Conservation (phyloP, 2,113 vertebrate species). For the Indri indri region DNA sequence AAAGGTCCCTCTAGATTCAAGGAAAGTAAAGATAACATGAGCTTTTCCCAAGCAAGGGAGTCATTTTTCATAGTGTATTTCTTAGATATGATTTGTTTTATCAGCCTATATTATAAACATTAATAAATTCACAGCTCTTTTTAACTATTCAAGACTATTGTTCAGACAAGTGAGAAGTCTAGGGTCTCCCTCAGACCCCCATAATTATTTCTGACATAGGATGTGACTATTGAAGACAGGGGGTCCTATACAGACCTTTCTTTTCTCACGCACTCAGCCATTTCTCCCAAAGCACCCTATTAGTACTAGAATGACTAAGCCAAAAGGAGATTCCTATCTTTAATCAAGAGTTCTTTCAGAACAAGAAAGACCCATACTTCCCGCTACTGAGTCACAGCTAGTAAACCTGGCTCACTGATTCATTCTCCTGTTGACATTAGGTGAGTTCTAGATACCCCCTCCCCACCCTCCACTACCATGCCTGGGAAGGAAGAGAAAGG, state of each 20-base stretch:
- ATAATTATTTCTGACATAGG: background rate
- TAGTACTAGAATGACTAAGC: background rate
- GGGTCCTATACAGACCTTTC: background rate
- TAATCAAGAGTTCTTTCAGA: background rate
- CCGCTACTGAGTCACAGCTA: background rate
- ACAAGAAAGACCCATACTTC: background rate
- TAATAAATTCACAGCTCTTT: background rate
- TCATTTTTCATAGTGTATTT: background rate
- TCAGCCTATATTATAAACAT: background rate
- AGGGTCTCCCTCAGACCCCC: background rate
- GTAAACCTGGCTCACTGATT: background rate
- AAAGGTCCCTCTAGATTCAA: background rate
- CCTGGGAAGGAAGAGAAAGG: background rate
- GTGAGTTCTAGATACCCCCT: background rate
- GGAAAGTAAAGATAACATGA: background rate
- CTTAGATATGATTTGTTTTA: background rate
- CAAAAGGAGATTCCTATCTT: background rate
- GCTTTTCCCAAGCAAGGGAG: background rate
- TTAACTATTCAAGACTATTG: background rate
- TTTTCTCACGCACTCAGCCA: background rate
- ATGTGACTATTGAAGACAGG: background rate
- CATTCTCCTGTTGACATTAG: background rate
- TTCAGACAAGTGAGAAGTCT: background rate
- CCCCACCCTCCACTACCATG: background rate
- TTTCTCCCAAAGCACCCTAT: background rate